Evolutionary conservation across 2,113 vertebrate genomes (phyloP).

Genomic region (Pleuronectes platessa): DNA sequence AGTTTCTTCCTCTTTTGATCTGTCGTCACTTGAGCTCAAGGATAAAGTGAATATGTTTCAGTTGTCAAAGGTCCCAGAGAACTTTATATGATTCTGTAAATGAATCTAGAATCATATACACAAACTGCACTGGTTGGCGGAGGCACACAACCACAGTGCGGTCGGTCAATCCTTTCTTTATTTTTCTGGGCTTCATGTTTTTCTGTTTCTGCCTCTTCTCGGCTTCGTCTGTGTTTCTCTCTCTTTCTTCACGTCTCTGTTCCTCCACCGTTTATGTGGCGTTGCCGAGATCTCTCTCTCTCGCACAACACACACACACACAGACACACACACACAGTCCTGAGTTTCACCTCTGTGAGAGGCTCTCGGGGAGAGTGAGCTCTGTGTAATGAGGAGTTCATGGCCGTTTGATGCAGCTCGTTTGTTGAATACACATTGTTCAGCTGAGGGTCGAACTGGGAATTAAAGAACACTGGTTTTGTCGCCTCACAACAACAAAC

Average conservation of each 20-base stretch:
- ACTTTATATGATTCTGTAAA: no score
- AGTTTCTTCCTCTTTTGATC: no score
- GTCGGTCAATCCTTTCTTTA: no score
- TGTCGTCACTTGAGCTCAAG: no score
- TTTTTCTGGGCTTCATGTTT: not conserved
- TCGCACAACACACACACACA: no score
- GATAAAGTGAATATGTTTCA: no score
- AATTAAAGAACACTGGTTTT: constrained; percentile 32
- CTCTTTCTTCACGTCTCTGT: no score
- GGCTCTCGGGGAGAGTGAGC: constrained; percentile 9
- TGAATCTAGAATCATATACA: no score
- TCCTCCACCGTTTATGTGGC: not conserved
- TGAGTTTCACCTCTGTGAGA: constrained; percentile 17
- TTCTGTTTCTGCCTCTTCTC: not conserved
- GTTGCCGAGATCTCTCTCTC: not conserved
- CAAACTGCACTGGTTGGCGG: no score
- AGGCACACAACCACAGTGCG: no score
- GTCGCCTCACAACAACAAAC: constrained; percentile 32
- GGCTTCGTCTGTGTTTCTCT: not conserved
- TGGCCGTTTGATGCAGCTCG: not conserved
- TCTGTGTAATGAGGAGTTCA: constrained; percentile 35
- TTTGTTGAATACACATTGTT: constrained; percentile 58
- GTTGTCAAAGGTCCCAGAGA: no score
- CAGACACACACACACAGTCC: not conserved
- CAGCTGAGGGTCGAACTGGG: constrained; percentile 43